Evolutionary conservation across 2,797 vertebrate genomes (phyloP).

Genomic region (Cyclura pinguis): DNA sequence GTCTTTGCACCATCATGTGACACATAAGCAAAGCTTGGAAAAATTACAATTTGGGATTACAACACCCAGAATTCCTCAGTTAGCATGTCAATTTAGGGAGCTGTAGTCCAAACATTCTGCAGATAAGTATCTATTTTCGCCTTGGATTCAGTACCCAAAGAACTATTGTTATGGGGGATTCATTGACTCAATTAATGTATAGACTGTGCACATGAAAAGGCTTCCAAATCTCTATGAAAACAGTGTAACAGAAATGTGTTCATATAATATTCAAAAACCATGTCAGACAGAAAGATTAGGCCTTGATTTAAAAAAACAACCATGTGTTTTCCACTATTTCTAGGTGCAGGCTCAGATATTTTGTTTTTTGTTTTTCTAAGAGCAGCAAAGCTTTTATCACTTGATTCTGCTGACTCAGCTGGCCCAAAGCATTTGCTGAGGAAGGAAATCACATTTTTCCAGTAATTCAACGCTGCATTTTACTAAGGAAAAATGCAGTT

Average conservation of each 20-base stretch:
- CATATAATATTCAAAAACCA: neutral
- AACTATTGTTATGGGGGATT: neutral
- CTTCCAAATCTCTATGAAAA: neutral
- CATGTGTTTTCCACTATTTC: too few species aligned
- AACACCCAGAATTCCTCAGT: neutral
- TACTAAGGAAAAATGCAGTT: constrained; percentile 1
- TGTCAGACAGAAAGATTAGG: neutral
- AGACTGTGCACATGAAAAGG: neutral
- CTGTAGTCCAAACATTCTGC: too few species aligned
- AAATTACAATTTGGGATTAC: neutral
- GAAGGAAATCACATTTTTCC: constrained; percentile 19
- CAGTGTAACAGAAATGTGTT: neutral
- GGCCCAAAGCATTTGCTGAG: neutral
- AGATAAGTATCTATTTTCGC: neutral
- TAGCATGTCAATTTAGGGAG: too few species aligned
- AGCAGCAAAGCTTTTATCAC: neutral
- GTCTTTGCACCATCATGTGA: neutral
- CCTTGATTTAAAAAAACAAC: neutral
- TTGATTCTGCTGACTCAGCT: constrained; percentile 9
- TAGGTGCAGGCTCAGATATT: neutral
- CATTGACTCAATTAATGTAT: neutral
- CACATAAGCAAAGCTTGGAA: neutral
- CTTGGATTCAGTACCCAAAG: neutral
- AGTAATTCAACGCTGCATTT: neutral
- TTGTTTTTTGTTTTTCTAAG: too few species aligned